phyloP scores from a whole-genome alignment of 2,888 invertebrate genomes.

The Xestobium rufovillosum region DNA sequence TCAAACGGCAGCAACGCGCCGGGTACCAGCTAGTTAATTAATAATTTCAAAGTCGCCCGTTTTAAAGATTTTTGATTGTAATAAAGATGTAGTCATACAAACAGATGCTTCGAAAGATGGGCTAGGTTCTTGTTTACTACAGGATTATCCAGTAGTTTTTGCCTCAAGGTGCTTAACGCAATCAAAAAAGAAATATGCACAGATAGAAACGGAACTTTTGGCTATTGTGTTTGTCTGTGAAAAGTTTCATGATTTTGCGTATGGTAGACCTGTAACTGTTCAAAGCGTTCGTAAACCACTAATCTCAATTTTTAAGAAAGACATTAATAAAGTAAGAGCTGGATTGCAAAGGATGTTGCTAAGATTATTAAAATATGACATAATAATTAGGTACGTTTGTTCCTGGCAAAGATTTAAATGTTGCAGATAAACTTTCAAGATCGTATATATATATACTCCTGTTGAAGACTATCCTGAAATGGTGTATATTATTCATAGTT shows the following conservation, averaged over 20 bases:
- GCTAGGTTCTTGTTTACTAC: too few species aligned
- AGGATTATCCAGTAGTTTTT: conserved; percentile 22
- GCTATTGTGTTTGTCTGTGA: conserved; percentile 19
- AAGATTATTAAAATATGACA: conserved; percentile 11
- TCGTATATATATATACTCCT: not conserved
- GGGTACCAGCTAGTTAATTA: too few species aligned
- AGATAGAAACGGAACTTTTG: conserved; percentile 17
- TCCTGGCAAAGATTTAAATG: conserved; percentile 10
- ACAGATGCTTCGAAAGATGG: too few species aligned
- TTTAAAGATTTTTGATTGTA: too few species aligned
- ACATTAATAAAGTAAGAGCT: too few species aligned
- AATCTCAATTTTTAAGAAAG: not conserved
- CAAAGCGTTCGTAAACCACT: conserved; percentile 22
- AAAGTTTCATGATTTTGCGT: conserved; percentile 22
- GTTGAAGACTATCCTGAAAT: conserved; percentile 2
- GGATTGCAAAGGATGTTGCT: too few species aligned
- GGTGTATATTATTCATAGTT: conserved; percentile 1
- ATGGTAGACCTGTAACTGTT: conserved; percentile 18
- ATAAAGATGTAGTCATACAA: too few species aligned
- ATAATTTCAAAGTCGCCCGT: too few species aligned
- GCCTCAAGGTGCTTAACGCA: conserved; percentile 20
- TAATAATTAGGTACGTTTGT: conserved; percentile 8
- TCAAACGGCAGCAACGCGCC: too few species aligned
- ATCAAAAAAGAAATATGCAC: conserved; percentile 13
- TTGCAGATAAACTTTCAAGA: conserved; percentile 13